A percentile compares a stretch with the other conserved stretches of the same genome.
Conservation (phyloP, 2,888 invertebrate species). For the Aleiodes testaceus region DNA sequence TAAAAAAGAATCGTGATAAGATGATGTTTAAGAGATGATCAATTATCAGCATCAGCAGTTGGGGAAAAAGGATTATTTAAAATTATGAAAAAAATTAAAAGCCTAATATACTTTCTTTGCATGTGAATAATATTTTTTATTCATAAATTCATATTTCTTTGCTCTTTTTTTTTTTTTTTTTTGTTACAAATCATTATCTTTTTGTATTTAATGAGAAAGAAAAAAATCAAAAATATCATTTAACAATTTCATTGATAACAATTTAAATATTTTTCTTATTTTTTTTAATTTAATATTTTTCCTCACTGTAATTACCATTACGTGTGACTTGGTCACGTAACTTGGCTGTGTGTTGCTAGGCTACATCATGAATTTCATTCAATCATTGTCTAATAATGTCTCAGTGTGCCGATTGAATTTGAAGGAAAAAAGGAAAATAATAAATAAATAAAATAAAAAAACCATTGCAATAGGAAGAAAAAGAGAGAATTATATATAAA, state of each 20-base stretch:
- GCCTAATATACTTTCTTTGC: neutral
- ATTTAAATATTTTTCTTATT: neutral
- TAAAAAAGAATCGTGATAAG: slow-evolving; percentile 20
- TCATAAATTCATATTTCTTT: no score
- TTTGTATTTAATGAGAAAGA: neutral
- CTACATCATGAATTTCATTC: slow-evolving; percentile 60
- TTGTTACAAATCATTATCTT: slow-evolving; percentile 1
- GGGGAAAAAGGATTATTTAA: slow-evolving; percentile 5
- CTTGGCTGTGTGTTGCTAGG: slow-evolving; percentile 72
- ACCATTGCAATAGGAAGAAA: slow-evolving; percentile 23
- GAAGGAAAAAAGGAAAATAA: slow-evolving; percentile 13
- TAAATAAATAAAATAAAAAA: no score
- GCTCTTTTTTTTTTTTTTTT: no score
- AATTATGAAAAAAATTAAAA: neutral
- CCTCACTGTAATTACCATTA: slow-evolving; percentile 44
- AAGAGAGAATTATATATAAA: slow-evolving; percentile 50
- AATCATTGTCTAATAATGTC: slow-evolving; percentile 48
- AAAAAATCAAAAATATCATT: neutral
- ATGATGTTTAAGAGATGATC: slow-evolving; percentile 21
- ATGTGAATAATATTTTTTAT: slow-evolving; percentile 3
- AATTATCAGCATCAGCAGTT: slow-evolving; percentile 23
- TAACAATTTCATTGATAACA: neutral
- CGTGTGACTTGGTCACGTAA: slow-evolving; percentile 60
- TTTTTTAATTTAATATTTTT: slow-evolving; percentile 14
- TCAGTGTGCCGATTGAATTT: slow-evolving; percentile 21